A percentile compares a stretch with the other conserved stretches of the same genome.
Evolutionary conservation across 2,797 vertebrate species (phyloP).

Genomic region (Bradypus variegatus): DNA sequence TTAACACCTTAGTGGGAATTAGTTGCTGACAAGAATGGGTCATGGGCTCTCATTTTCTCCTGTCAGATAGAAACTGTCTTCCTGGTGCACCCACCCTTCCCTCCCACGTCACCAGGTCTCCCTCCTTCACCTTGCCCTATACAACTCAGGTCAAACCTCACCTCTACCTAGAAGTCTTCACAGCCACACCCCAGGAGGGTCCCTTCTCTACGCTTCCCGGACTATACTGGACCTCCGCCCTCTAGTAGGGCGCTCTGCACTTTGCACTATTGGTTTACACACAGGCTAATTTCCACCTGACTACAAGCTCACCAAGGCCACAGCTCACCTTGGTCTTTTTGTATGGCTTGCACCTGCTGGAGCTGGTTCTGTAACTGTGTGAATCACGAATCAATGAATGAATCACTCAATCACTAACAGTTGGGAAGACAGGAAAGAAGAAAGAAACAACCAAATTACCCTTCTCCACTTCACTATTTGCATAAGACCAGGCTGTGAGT

Average conservation of each 20-base stretch:
- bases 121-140: background rate
- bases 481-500: constrained; percentile 6
- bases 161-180: background rate
- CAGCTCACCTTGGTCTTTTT: background rate
- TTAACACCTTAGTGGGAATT: constrained; percentile 25
- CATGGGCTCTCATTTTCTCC: background rate
- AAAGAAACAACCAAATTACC: background rate
- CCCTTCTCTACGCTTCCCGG: background rate
- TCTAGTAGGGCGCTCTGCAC: background rate
- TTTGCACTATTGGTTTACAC: background rate
- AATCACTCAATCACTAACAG: constrained; percentile 4
- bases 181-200: too few species aligned
- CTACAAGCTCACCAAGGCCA: too few species aligned
- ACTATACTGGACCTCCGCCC: background rate
- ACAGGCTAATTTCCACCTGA: background rate
- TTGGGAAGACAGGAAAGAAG: background rate
- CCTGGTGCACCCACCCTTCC: background rate
- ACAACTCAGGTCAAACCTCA: background rate
- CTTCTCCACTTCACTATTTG: background rate
- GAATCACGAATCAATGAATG: constrained; percentile 9
- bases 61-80: background rate
- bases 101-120: background rate
- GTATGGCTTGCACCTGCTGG: background rate
- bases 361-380: background rate
- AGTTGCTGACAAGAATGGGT: background rate